phyloP scores from a whole-genome alignment of 2,797 vertebrate species.

The Lacerta viridis region DNA sequence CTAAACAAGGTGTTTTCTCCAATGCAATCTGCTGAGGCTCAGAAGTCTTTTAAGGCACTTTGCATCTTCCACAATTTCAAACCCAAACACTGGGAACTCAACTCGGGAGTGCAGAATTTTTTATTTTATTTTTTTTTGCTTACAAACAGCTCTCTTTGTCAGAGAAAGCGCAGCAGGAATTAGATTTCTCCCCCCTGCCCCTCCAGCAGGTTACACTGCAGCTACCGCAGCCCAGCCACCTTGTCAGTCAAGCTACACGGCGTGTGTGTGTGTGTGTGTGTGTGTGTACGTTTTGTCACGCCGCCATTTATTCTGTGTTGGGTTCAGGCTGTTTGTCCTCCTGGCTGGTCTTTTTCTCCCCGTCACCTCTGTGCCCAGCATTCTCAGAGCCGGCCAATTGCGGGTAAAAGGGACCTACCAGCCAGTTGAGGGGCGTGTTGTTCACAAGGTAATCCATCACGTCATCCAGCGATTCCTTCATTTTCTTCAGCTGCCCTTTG shows the following conservation, averaged over 20 bases:
- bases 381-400: constrained; percentile 80
- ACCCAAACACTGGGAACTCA: constrained; percentile 16
- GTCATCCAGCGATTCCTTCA: constrained; percentile 92
- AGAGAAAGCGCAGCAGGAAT: background rate
- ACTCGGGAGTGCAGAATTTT: background rate
- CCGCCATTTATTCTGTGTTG: constrained; percentile 52
- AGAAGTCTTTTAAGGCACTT: background rate
- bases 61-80: constrained; percentile 27
- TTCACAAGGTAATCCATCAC: constrained; percentile 93
- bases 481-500: constrained; percentile 87
- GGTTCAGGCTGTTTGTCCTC: constrained; percentile 69
- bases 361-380: constrained; percentile 71
- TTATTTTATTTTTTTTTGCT: background rate
- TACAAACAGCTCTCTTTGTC: background rate
- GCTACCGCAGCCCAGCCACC: constrained; percentile 46
- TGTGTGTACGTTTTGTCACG: constrained; percentile 17
- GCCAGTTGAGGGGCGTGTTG: constrained; percentile 97
- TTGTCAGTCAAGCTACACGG: constrained; percentile 53
- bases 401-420: constrained; percentile 96
- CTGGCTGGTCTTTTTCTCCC: constrained; percentile 63
- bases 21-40: constrained; percentile 50
- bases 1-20: constrained; percentile 45
- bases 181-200: background rate
- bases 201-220: constrained; percentile 42
- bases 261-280: background rate